Base-by-base conservation (phyloP, 2,113 vertebrate species). In the Cathartes aura region DNA sequence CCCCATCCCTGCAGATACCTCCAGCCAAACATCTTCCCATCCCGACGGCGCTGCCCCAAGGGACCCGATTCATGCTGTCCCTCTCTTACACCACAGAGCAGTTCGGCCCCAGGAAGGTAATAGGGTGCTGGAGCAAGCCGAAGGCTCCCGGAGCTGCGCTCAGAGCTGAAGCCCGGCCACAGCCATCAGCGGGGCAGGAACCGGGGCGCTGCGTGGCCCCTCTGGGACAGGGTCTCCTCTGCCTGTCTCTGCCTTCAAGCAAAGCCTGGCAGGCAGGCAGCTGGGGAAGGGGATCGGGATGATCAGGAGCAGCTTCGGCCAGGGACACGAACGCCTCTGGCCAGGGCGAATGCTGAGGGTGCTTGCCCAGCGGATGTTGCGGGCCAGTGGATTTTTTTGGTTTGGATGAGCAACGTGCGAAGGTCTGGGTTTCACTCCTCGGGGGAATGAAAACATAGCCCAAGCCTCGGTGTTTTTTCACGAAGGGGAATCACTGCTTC, bases 11-110 rank as follows among this genome's bases (percentile, higher is more conserved):
- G 4, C 48, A 45, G 53, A 30, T 0, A 30, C 12, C 50, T 55
- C 56, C 60, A 34, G 38, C 42, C 52, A 30, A 67, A 67, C 6
- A 2, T 0, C 0, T 4, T 90, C 47, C 84, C 32, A 8, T 15
- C 56, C 62, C 1, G 0, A 29, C 3, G 2, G 32, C 0, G 0
- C 55, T 32, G 26, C 40, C 79, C 38, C 8, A 3, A 14, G 52
- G 26, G 34, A 55, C 16, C 3, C 5, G 0, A 0, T 9, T 36
- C 23, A 15, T 1, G 5, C 36, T 24, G n/a, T 5, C 11, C 48
- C 42, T 29, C 43, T 82, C 62, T 26, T 20, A 27, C 10, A 40
- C 15, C 36, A 9, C 19, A 22, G 27, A 40, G 48, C 40, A 40
- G 7, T 45, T 80, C 15, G 8, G 59, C 34, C 55, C 5, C 30